Evolutionary conservation across 2,113 vertebrate species (phyloP).

Genomic region (Carassius auratus): DNA sequence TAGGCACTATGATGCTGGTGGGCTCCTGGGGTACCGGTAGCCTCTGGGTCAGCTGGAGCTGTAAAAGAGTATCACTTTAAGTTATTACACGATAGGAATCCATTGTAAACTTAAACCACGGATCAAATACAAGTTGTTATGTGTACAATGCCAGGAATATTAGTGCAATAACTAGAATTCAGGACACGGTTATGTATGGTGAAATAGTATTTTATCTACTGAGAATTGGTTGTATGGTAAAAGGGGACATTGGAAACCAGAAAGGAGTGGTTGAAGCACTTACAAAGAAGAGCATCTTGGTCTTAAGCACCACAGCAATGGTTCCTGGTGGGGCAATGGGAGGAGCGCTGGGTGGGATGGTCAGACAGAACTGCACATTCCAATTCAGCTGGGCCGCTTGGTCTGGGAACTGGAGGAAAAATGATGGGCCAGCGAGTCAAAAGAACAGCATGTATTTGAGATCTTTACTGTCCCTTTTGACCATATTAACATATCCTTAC

Average conservation of each 20-base stretch:
- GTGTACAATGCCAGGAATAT: neutral
- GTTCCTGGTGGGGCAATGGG: constrained; percentile 97
- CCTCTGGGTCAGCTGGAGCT: constrained; percentile 98
- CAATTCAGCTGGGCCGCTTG: constrained; percentile 94
- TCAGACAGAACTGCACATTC: constrained; percentile 99
- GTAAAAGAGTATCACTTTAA: constrained; percentile 51
- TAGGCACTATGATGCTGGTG: constrained; percentile 96
- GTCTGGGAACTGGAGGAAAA: constrained; percentile 88
- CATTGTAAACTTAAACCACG: neutral
- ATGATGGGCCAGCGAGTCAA: neutral
- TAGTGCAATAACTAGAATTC: neutral
- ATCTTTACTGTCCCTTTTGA: neutral
- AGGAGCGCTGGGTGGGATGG: constrained; percentile 96
- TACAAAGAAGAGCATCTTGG: constrained; percentile 99
- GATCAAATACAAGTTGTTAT: neutral
- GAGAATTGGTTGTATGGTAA: neutral
- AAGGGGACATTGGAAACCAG: neutral
- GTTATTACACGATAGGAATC: neutral
- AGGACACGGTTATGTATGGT: neutral
- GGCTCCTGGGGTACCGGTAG: constrained; percentile 89
- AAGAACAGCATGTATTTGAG: neutral
- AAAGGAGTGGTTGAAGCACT: constrained; percentile 68
- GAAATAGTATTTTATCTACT: neutral
- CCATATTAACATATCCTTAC: neutral
- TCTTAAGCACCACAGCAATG: constrained; percentile 97